Conservation (phyloP, 2,888 invertebrate genomes). For the Macaria notata region DNA sequence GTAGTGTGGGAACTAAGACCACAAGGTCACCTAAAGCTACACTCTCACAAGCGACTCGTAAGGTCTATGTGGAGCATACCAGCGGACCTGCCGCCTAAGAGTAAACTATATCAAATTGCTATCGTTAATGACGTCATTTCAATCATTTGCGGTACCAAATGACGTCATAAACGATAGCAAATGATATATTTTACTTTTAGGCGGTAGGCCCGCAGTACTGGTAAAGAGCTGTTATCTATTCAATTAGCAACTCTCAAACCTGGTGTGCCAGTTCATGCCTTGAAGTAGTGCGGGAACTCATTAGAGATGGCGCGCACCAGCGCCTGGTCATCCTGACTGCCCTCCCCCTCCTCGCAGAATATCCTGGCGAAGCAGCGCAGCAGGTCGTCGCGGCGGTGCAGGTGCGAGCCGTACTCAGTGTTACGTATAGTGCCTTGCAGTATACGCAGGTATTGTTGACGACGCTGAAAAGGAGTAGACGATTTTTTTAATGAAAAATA, state of each 20-base stretch:
- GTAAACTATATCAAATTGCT: too few species aligned
- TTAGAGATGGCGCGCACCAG: slow-evolving; percentile 91
- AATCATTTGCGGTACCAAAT: too few species aligned
- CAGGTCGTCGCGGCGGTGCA: slow-evolving; percentile 90
- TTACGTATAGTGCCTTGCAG: slow-evolving; percentile 91
- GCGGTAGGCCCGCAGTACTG: too few species aligned
- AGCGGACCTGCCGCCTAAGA: too few species aligned
- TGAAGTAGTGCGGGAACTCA: slow-evolving; percentile 91
- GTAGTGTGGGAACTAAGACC: too few species aligned
- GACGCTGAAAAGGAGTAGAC: slow-evolving; percentile 82
- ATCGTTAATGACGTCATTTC: too few species aligned
- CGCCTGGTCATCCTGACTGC: slow-evolving; percentile 89
- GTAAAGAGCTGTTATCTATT: neutral
- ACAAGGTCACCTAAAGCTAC: too few species aligned
- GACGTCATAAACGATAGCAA: too few species aligned
- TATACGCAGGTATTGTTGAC: slow-evolving; percentile 89
- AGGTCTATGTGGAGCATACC: too few species aligned
- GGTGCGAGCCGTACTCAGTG: slow-evolving; percentile 90
- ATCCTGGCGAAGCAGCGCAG: slow-evolving; percentile 93
- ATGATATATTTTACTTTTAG: too few species aligned
- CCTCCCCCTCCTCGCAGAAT: slow-evolving; percentile 90
- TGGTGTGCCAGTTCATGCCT: slow-evolving; percentile 66
- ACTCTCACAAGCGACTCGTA: too few species aligned
- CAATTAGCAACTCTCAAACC: neutral
- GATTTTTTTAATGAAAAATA: too few species aligned